Percentiles rank a stretch among this genome's conserved stretches.
These are phyloP conservation scores for Cremastinae sp. DNA, from an alignment of 2,888 invertebrate species.

Conservation along the genomic window DNA sequence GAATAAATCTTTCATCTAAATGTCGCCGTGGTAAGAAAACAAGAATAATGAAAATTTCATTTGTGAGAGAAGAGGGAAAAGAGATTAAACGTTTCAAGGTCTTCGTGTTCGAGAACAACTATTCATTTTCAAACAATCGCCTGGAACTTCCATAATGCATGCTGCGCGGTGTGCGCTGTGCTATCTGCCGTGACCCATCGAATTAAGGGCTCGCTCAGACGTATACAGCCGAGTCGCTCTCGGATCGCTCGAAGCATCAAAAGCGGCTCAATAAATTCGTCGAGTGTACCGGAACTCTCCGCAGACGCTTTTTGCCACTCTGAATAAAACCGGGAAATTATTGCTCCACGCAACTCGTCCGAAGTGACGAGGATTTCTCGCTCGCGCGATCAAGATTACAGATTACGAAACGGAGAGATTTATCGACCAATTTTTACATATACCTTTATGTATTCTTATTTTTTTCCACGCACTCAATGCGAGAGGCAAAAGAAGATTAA, in stretches of 20 bases:
- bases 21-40: background rate
- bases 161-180: background rate
- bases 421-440: slow-evolving; percentile 1
- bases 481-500: too few species aligned
- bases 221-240: slow-evolving; percentile 33
- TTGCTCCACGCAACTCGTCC: slow-evolving; percentile 6
- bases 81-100: slow-evolving; percentile 49
- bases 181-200: slow-evolving; percentile 59
- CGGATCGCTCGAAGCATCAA: slow-evolving; percentile 45
- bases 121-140: slow-evolving; percentile 53
- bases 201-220: slow-evolving; percentile 54
- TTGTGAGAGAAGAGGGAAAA: slow-evolving; percentile 1
- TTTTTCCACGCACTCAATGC: too few species aligned
- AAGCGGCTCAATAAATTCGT: slow-evolving; percentile 58
- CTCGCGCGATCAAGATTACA: slow-evolving; percentile 30
- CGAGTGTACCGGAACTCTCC: slow-evolving; percentile 55
- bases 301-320: slow-evolving; percentile 20
- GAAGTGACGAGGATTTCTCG: slow-evolving; percentile 27
- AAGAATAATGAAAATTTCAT: slow-evolving; percentile 13
- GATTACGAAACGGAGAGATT: slow-evolving; percentile 1
- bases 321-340: slow-evolving; percentile 14
- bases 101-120: slow-evolving; percentile 42
- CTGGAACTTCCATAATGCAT: slow-evolving; percentile 5
- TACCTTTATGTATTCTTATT: too few species aligned
- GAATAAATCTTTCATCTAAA: slow-evolving; percentile 2